Evolutionary conservation across 1,140 invertebrate genomes (phyloP).

Genomic region (Halictus rubicundus): DNA sequence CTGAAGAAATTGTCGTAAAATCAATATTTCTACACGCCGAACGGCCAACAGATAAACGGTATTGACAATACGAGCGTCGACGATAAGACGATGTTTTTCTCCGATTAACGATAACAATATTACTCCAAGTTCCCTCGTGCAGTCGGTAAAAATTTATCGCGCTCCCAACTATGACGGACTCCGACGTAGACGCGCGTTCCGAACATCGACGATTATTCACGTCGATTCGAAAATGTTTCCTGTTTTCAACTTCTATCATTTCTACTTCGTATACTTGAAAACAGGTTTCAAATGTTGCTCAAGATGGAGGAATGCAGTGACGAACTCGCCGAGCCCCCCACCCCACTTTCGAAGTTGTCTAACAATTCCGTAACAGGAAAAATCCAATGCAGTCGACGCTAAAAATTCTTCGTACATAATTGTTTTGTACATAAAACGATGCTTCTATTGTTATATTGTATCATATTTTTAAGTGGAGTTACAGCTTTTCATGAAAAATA

Average conservation of each 20-base stretch:
- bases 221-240: neutral
- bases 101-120: constrained; percentile 39
- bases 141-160: constrained; percentile 17
- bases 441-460: neutral
- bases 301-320: too few species aligned
- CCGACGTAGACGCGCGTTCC: constrained; percentile 15
- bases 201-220: neutral
- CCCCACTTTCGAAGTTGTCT: too few species aligned
- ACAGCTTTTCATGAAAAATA: too few species aligned
- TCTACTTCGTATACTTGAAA: too few species aligned
- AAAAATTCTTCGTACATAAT: too few species aligned
- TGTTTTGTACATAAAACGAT: too few species aligned
- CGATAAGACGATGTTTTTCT: constrained; percentile 46
- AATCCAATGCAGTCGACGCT: too few species aligned
- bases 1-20: constrained; percentile 28
- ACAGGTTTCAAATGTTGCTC: too few species aligned
- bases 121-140: neutral
- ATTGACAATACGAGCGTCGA: constrained; percentile 32
- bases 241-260: too few species aligned
- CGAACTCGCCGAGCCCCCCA: too few species aligned
- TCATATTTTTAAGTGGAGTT: too few species aligned
- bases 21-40: constrained; percentile 18
- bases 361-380: too few species aligned
- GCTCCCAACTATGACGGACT: constrained; percentile 24
- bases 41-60: constrained; percentile 28